These are phyloP conservation scores for Botia kubotai DNA, from an alignment of 2,797 vertebrate genomes.

Conservation along the genomic window DNA sequence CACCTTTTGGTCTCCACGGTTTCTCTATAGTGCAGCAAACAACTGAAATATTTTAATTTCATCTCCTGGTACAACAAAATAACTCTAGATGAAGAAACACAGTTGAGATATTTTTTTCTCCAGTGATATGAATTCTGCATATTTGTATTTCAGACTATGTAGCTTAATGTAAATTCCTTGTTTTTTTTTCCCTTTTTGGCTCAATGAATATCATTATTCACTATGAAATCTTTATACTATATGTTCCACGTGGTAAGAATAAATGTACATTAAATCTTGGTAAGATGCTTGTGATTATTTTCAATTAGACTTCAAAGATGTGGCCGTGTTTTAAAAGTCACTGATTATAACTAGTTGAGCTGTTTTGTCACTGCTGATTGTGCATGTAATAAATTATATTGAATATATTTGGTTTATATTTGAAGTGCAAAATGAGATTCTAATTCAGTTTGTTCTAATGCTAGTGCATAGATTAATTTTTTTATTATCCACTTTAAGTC, in stretches of 20 bases:
- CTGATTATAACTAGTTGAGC: neutral
- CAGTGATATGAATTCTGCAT: slow-evolving; percentile 98
- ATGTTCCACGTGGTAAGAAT: slow-evolving; percentile 99
- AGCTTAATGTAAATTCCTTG: slow-evolving; percentile 99
- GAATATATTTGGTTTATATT: too few species aligned
- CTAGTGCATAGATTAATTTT: too few species aligned
- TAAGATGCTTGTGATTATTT: slow-evolving; percentile 98
- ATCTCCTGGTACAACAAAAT: slow-evolving; percentile 82
- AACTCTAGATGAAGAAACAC: slow-evolving; percentile 94
- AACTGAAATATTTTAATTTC: slow-evolving; percentile 76
- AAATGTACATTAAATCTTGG: slow-evolving; percentile 99
- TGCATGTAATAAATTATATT: too few species aligned
- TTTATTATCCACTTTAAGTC: too few species aligned
- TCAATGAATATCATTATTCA: slow-evolving; percentile 99
- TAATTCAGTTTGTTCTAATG: too few species aligned
- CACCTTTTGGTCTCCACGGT: slow-evolving; percentile 75
- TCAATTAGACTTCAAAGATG: slow-evolving; percentile 55
- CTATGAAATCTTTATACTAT: slow-evolving; percentile 99
- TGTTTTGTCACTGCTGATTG: neutral
- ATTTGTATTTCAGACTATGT: slow-evolving; percentile 99
- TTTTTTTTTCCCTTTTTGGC: slow-evolving; percentile 97
- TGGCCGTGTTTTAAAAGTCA: slow-evolving; percentile 22
- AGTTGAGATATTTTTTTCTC: slow-evolving; percentile 94
- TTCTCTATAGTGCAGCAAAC: slow-evolving; percentile 76
- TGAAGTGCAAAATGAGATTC: too few species aligned